Base-by-base conservation (phyloP, 2,113 vertebrate species). In the Calyptomena viridis region DNA sequence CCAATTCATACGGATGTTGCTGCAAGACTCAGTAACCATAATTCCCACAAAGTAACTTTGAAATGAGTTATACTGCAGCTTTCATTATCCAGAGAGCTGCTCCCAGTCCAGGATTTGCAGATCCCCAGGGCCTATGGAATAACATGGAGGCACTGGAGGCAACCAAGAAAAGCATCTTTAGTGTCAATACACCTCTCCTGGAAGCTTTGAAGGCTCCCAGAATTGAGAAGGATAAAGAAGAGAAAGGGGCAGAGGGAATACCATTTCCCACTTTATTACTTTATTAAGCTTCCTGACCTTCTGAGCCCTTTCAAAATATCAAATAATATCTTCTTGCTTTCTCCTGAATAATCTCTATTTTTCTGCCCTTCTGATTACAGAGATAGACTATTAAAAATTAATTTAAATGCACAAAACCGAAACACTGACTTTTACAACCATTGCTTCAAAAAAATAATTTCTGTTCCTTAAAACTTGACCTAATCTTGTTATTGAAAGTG, bases 1-100 rank as follows among this genome's bases (percentile, higher is more conserved):
- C 84, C 83, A 87, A 88, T 88, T 88, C 53, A 6, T 20, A 53
- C 20, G n/a, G 44, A 73, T 62, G 21, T 69, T 76, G 75, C 89
- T 93, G 69, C 66, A 58, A 77, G 71, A 69, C 40, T 82, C 75
- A n/a, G 91, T 27, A 56, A 91, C 83, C 87, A 62, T 59, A n/a
- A 67, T 94, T 85, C 77, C 84, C 80, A 78, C 78, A 63, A 69
- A 91, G 75, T 69, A 90, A 93, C 91, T 93, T 94, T 55, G 55
- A 74, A 94, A 68, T 39, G 58, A 74, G 91, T 93, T 90, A 6
- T 69, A 89, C 91, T 73, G 84, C 87, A 83, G 89, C 77, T 93
- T 92, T 94, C 58, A 83, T 87, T 64, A 35, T 28, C 58, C 30
- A 46, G 30, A 39, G 40, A 50, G 33, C 49, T 76, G 55, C n/a